Conservation (phyloP, 1,140 invertebrate genomes). For the Diorhabda elongata region DNA sequence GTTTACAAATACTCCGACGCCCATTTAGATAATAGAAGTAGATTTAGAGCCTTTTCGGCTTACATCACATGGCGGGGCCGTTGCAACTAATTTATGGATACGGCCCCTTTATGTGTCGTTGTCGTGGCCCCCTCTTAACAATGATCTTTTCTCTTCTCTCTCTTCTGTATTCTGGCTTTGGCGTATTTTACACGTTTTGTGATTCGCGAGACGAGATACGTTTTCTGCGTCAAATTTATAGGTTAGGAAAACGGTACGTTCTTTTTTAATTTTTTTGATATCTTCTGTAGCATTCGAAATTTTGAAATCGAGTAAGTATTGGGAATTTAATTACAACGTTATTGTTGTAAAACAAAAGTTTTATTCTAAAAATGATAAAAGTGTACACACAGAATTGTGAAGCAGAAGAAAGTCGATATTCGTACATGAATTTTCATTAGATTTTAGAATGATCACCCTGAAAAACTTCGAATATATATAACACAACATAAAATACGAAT, state of each 20-base stretch:
- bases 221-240: slow-evolving; percentile 1
- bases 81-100: slow-evolving; percentile 43
- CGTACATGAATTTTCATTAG: too few species aligned
- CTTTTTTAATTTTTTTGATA: background rate
- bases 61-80: slow-evolving; percentile 39
- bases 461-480: too few species aligned
- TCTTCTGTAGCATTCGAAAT: too few species aligned
- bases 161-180: background rate
- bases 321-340: too few species aligned
- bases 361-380: too few species aligned
- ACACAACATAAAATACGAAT: too few species aligned
- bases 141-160: slow-evolving; percentile 11
- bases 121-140: slow-evolving; percentile 13
- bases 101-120: slow-evolving; percentile 19
- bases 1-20: slow-evolving; percentile 42
- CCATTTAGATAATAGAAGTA: slow-evolving; percentile 46
- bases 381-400: too few species aligned
- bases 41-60: slow-evolving; percentile 44
- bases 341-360: too few species aligned
- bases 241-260: background rate
- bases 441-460: too few species aligned
- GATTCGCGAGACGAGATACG: slow-evolving; percentile 3
- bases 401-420: too few species aligned
- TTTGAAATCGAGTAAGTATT: too few species aligned
- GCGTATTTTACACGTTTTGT: slow-evolving; percentile 8